These are phyloP conservation scores for Drosophila arizonae DNA, from an alignment of 1,140 invertebrate genomes.

Conservation along the genomic window DNA sequence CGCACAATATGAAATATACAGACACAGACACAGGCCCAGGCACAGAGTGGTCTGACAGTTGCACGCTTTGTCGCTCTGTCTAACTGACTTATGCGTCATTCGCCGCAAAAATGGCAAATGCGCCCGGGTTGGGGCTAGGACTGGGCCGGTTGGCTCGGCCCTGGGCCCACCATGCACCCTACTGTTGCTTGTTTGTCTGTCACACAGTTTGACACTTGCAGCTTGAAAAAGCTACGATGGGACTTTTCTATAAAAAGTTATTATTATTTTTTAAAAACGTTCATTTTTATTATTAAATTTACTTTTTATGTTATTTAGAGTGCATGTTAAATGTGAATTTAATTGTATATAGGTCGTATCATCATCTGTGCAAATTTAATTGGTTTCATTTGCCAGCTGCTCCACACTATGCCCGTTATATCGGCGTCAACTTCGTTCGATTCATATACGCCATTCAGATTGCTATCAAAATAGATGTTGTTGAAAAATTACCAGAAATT, in stretches of 20 bases:
- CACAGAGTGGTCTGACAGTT: not conserved
- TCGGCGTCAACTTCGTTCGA: not conserved
- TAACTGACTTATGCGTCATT: slow-evolving; percentile 32
- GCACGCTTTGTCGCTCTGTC: slow-evolving; percentile 3
- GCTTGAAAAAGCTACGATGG: too few species aligned
- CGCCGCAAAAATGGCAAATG: too few species aligned
- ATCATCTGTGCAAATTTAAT: slow-evolving; percentile 31
- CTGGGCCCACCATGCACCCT: not conserved
- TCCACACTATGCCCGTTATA: not conserved
- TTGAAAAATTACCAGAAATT: not conserved
- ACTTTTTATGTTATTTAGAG: too few species aligned
- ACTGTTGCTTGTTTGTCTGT: slow-evolving; percentile 8
- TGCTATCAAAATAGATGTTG: slow-evolving; percentile 1
- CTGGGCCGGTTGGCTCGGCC: too few species aligned
- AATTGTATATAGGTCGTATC: slow-evolving; percentile 7
- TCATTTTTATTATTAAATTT: too few species aligned
- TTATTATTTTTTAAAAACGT: too few species aligned
- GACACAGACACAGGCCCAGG: not conserved
- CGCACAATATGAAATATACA: slow-evolving; percentile 14
- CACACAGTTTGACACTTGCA: slow-evolving; percentile 15
- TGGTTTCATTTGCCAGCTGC: not conserved
- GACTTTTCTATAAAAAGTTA: too few species aligned
- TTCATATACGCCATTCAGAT: slow-evolving; percentile 16
- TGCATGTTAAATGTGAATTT: too few species aligned
- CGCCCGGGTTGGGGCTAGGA: not conserved